These are phyloP conservation scores for Nineta flava DNA, from an alignment of 2,888 invertebrate species.

Conservation along the genomic window DNA sequence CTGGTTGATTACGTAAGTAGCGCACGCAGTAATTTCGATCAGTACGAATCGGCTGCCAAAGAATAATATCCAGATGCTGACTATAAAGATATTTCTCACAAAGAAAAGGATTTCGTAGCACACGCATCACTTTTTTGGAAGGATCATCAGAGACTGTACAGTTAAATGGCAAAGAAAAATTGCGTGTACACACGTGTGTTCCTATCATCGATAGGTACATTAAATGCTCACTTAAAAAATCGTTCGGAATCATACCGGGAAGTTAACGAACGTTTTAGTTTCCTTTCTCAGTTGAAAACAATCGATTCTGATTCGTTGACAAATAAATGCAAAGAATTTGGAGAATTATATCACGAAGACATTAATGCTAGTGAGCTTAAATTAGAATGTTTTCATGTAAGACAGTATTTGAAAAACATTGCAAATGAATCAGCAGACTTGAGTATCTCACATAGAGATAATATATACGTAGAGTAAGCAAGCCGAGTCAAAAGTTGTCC, in stretches of 20 bases:
- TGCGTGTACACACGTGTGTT: conserved; percentile 10
- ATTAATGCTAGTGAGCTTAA: conserved; percentile 7
- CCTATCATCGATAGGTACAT: conserved; percentile 11
- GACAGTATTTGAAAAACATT: conserved; percentile 3
- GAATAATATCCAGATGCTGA: conserved; percentile 9
- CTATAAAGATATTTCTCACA: conserved; percentile 6
- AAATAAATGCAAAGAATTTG: conserved; percentile 5
- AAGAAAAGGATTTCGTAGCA: conserved; percentile 12
- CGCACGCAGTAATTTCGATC: conserved; percentile 5
- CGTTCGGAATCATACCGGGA: not conserved
- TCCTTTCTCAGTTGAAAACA: not conserved
- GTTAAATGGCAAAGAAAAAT: conserved; percentile 9
- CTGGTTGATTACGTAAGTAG: conserved; percentile 7
- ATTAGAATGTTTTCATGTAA: conserved; percentile 10
- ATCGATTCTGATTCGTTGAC: not conserved
- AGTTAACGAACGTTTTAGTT: not conserved
- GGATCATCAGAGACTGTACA: conserved; percentile 7
- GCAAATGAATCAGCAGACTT: conserved; percentile 1
- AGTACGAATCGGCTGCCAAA: conserved; percentile 7
- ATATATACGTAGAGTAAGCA: too few relatives aligned
- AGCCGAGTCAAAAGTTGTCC: too few relatives aligned
- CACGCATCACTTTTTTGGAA: conserved; percentile 12
- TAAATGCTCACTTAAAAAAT: conserved; percentile 5
- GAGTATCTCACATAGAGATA: conserved; percentile 6
- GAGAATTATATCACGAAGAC: conserved; percentile 6